phyloP scores from a whole-genome alignment of 1,140 invertebrate species.

The Zaprionus vittiger region DNA sequence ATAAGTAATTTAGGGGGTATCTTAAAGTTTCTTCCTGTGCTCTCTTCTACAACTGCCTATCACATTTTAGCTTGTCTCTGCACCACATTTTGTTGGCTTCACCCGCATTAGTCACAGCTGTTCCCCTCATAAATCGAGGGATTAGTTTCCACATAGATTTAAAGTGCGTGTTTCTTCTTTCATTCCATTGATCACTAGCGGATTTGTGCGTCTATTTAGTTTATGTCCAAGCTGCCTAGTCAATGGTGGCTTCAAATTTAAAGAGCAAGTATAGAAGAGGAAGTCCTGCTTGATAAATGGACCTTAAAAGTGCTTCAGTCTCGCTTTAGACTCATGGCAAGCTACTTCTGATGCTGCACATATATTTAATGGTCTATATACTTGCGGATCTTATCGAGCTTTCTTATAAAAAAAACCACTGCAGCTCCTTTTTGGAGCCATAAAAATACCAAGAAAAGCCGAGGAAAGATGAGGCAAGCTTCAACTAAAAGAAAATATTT shows the following conservation, averaged over 20 bases:
- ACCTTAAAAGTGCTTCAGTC: too few relatives aligned
- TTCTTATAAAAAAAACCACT: too few relatives aligned
- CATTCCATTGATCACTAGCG: not conserved
- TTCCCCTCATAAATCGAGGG: not conserved
- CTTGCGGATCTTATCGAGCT: too few relatives aligned
- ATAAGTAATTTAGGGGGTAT: not conserved
- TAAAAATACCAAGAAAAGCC: too few relatives aligned
- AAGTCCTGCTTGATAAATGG: not conserved
- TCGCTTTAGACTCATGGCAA: too few relatives aligned
- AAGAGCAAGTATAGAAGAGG: not conserved
- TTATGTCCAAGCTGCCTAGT: not conserved
- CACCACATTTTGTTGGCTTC: slow-evolving; percentile 8
- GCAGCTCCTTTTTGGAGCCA: too few relatives aligned
- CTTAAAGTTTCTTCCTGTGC: not conserved
- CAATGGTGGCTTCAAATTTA: not conserved
- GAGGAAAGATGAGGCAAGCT: not conserved
- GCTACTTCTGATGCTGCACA: too few relatives aligned
- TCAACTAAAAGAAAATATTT: not conserved
- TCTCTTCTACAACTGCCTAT: slow-evolving; percentile 8
- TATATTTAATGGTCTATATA: too few relatives aligned
- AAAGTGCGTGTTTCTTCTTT: not conserved
- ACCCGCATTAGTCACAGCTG: not conserved
- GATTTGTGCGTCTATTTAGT: not conserved
- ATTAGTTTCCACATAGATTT: not conserved
- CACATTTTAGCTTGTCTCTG: slow-evolving; percentile 11